Conservation (phyloP, 2,113 vertebrate species). For the Camelus bactrianus region DNA sequence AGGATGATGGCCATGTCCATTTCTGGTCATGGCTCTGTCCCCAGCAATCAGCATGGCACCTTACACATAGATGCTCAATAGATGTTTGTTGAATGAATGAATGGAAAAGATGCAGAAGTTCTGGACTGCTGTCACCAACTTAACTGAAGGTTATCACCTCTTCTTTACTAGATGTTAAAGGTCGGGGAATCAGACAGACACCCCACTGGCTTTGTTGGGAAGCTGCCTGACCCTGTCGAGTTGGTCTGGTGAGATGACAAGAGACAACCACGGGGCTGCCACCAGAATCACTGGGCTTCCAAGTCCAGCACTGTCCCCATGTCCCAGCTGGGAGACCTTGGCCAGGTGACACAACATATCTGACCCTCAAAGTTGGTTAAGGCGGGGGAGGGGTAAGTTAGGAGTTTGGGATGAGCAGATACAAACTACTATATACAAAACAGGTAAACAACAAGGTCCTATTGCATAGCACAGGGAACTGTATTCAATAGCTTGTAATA, state of each 20-base stretch:
- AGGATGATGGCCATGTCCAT: neutral
- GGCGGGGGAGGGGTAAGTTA: no score
- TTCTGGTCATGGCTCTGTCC: neutral
- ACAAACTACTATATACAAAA: no score
- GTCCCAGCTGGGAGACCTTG: accelerated
- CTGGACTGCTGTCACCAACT: neutral
- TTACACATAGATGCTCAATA: neutral
- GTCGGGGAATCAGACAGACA: neutral
- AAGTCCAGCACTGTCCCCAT: accelerated
- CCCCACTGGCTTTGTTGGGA: neutral
- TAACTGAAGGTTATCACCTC: no score
- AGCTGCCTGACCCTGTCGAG: neutral
- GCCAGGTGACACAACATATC: neutral
- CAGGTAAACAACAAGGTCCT: no score
- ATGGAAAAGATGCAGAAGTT: neutral
- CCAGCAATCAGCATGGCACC: accelerated
- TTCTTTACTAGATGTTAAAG: neutral
- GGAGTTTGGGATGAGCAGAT: no score
- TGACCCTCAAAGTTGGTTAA: neutral
- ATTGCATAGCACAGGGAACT: no score
- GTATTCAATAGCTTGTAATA: no score
- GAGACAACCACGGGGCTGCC: neutral
- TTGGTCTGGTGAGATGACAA: neutral
- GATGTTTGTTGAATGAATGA: neutral
- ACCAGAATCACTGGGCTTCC: no score